phyloP scores from a whole-genome alignment of 2,888 invertebrate genomes.

The Epicampocera succincta region DNA sequence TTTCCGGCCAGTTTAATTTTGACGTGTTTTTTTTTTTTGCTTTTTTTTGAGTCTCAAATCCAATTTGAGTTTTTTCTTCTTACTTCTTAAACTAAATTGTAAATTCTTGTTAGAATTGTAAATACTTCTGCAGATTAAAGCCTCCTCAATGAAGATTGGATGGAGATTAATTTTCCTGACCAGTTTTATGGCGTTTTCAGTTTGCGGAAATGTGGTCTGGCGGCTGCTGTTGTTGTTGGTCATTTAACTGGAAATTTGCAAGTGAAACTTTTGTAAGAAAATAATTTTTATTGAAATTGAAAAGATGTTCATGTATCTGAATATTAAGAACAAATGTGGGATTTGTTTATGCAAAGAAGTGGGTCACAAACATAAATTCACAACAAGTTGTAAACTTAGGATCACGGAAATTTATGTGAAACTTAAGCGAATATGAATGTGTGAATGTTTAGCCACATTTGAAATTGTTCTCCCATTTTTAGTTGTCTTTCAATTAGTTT shows the following conservation, averaged over 20 bases:
- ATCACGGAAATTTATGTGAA: too few species aligned
- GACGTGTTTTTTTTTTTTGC: conserved; percentile 28
- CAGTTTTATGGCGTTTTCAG: not conserved
- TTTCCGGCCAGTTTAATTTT: conserved; percentile 6
- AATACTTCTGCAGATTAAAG: conserved; percentile 15
- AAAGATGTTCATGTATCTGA: conserved; percentile 33
- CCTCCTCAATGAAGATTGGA: conserved; percentile 43
- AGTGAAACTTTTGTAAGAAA: conserved; percentile 45
- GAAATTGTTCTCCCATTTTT: too few species aligned
- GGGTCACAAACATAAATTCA: conserved; percentile 34
- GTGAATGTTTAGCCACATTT: too few species aligned
- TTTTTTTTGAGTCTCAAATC: not conserved
- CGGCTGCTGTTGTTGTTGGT: conserved; percentile 1
- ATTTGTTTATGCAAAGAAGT: conserved; percentile 19
- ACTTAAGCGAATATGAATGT: too few species aligned
- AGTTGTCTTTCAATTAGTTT: too few species aligned
- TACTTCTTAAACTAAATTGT: not conserved
- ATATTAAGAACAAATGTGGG: conserved; percentile 20
- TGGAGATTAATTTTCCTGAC: conserved; percentile 48
- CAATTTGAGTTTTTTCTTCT: not conserved
- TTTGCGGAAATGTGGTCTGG: conserved; percentile 37
- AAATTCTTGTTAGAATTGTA: conserved; percentile 48
- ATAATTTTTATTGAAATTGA: conserved; percentile 58
- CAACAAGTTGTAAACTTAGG: not conserved
- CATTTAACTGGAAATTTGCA: conserved; percentile 20